Percentiles rank a stretch among this genome's conserved stretches.
phyloP scores from a whole-genome alignment of 2,888 invertebrate genomes.

The Rhagophthalmus giganteus region DNA sequence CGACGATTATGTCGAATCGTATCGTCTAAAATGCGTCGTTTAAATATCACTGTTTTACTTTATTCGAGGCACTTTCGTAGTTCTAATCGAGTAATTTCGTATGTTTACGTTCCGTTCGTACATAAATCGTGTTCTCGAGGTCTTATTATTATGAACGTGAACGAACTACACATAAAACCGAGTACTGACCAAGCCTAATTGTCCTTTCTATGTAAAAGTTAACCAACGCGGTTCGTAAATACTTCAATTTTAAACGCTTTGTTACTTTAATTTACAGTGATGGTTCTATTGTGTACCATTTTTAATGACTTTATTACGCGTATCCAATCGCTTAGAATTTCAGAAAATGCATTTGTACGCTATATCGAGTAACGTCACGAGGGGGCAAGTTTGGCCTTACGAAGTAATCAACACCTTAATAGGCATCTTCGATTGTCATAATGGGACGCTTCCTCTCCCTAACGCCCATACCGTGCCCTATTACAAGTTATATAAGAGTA shows the following conservation, averaged over 20 bases:
- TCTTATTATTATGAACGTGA: too few species aligned
- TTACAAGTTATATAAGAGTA: slow-evolving; percentile 38
- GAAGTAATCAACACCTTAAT: slow-evolving; percentile 23
- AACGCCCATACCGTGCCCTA: slow-evolving; percentile 30
- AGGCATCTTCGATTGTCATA: slow-evolving; percentile 26
- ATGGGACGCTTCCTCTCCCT: slow-evolving; percentile 32
- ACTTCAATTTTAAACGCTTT: slow-evolving; percentile 11
- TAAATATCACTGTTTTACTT: too few species aligned
- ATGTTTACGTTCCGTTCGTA: too few species aligned
- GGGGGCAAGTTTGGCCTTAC: too few species aligned
- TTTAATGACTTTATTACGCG: slow-evolving; percentile 24
- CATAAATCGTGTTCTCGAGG: too few species aligned
- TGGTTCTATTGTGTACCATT: too few species aligned
- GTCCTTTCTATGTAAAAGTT: slow-evolving; percentile 9
- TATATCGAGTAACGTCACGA: too few species aligned
- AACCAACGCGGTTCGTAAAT: slow-evolving; percentile 21
- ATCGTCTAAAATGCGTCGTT: too few species aligned
- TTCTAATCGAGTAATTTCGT: slow-evolving; percentile 1
- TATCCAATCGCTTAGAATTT: slow-evolving; percentile 10
- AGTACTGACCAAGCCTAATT: slow-evolving; percentile 20
- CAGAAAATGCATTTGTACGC: slow-evolving; percentile 8
- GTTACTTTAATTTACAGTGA: slow-evolving; percentile 8
- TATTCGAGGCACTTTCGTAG: background rate
- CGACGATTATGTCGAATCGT: slow-evolving; percentile 20
- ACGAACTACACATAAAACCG: too few species aligned